These are phyloP conservation scores for Beris chalybata DNA, from an alignment of 2,888 invertebrate species.

Conservation along the genomic window DNA sequence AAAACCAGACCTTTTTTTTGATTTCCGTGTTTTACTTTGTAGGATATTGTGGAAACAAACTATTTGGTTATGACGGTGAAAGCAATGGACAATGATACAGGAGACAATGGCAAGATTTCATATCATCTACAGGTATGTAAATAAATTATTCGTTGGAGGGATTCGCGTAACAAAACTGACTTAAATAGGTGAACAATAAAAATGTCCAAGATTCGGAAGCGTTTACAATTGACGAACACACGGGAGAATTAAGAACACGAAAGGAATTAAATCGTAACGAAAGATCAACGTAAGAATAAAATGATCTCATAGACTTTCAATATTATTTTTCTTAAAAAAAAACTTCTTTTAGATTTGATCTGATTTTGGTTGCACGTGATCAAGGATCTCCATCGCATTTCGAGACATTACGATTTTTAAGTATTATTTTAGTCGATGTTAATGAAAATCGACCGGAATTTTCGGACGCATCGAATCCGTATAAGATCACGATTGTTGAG, in stretches of 20 bases:
- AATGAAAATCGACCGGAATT: conserved; percentile 83
- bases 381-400: conserved; percentile 80
- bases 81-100: conserved; percentile 79
- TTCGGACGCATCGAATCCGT: conserved; percentile 63
- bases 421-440: conserved; percentile 74
- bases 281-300: conserved; percentile 57
- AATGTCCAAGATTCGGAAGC: conserved; percentile 80
- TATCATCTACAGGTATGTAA: conserved; percentile 75
- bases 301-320: not conserved
- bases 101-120: conserved; percentile 80
- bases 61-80: conserved; percentile 79
- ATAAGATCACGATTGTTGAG: conserved; percentile 72
- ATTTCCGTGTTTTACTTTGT: conserved; percentile 5
- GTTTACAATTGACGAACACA: conserved; percentile 75
- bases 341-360: conserved; percentile 55
- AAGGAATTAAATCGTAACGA: conserved; percentile 78
- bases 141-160: not conserved
- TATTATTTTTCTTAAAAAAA: not conserved
- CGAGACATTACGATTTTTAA: conserved; percentile 74
- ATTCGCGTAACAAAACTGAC: not conserved
- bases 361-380: conserved; percentile 80
- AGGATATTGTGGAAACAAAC: conserved; percentile 75
- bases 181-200: conserved; percentile 57
- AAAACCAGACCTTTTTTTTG: not conserved
- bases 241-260: conserved; percentile 80